Percentiles rank a stretch among this genome's conserved stretches.
phyloP scores from a whole-genome alignment of 2,797 vertebrate species.

The Hydrocynus forskahlii region DNA sequence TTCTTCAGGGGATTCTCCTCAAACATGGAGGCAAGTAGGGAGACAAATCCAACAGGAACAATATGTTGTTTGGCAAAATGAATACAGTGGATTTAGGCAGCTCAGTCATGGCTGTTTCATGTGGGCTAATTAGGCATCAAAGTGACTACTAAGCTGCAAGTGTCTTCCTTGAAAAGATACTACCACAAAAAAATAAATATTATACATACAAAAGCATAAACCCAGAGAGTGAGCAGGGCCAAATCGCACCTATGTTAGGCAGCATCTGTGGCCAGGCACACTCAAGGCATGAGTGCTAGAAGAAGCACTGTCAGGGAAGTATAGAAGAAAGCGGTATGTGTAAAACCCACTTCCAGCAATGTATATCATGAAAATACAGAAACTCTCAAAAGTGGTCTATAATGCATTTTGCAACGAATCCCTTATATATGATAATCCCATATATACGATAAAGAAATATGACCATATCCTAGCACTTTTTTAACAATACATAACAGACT shows the following conservation, averaged over 20 bases:
- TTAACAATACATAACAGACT: not conserved
- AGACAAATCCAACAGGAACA: slow-evolving; percentile 50
- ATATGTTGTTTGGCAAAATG: slow-evolving; percentile 49
- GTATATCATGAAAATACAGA: too few species aligned
- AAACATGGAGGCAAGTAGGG: slow-evolving; percentile 59
- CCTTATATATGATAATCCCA: too few species aligned
- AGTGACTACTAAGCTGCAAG: slow-evolving; percentile 32
- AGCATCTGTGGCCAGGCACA: not conserved
- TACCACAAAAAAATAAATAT: not conserved
- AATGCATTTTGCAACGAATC: too few species aligned
- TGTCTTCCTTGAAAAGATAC: slow-evolving; percentile 13
- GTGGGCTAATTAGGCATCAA: slow-evolving; percentile 53
- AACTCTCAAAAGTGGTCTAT: too few species aligned
- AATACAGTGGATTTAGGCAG: slow-evolving; percentile 20
- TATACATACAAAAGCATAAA: not conserved
- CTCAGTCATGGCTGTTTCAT: slow-evolving; percentile 51
- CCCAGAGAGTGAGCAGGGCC: slow-evolving; percentile 9
- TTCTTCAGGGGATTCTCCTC: slow-evolving; percentile 68
- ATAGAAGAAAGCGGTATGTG: too few species aligned
- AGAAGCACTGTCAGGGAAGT: not conserved
- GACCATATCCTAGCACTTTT: too few species aligned
- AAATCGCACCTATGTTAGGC: not conserved
- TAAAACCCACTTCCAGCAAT: too few species aligned
- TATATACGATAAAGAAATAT: too few species aligned
- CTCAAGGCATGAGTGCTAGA: not conserved